These are phyloP conservation scores for Steinernema carpocapsae DNA, from an alignment of 2,888 invertebrate genomes.

Conservation along the genomic window DNA sequence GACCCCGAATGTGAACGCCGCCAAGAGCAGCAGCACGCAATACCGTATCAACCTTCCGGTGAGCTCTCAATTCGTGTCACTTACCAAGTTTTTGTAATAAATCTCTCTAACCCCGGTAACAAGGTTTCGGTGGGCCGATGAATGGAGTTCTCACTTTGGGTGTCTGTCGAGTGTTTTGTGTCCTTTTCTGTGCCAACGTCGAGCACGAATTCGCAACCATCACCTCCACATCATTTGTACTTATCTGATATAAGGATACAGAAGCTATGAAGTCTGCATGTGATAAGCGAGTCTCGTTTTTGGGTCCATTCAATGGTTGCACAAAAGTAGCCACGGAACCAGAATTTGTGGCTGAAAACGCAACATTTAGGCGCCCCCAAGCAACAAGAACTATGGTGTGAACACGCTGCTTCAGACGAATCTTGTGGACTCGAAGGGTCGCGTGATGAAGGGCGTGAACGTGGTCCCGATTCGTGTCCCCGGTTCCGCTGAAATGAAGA, in stretches of 20 bases:
- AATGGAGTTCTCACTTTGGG: too few species aligned
- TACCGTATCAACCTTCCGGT: slow-evolving; percentile 32
- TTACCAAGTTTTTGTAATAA: slow-evolving; percentile 1
- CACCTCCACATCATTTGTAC: too few species aligned
- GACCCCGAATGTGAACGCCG: slow-evolving; percentile 15
- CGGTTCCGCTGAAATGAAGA: slow-evolving; percentile 43
- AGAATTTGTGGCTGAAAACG: too few species aligned
- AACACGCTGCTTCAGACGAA: slow-evolving; percentile 62
- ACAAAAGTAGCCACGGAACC: too few species aligned
- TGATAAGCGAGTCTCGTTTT: too few species aligned
- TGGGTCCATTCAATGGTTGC: too few species aligned
- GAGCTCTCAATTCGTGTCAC: slow-evolving; percentile 28
- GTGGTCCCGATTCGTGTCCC: slow-evolving; percentile 61
- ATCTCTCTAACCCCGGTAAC: slow-evolving; percentile 8
- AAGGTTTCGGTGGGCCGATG: too few species aligned
- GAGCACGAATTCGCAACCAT: too few species aligned
- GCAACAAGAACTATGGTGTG: slow-evolving; percentile 56
- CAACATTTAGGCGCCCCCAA: slow-evolving; percentile 46
- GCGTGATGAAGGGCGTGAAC: slow-evolving; percentile 57
- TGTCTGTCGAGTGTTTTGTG: too few species aligned
- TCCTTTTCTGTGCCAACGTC: too few species aligned
- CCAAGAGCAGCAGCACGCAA: slow-evolving; percentile 2
- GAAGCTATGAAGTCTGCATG: too few species aligned
- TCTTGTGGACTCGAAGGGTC: slow-evolving; percentile 62
- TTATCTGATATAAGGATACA: too few species aligned